These are phyloP conservation scores for Rhizomys pruinosus DNA, from an alignment of 2,113 vertebrate genomes.

Conservation along the genomic window DNA sequence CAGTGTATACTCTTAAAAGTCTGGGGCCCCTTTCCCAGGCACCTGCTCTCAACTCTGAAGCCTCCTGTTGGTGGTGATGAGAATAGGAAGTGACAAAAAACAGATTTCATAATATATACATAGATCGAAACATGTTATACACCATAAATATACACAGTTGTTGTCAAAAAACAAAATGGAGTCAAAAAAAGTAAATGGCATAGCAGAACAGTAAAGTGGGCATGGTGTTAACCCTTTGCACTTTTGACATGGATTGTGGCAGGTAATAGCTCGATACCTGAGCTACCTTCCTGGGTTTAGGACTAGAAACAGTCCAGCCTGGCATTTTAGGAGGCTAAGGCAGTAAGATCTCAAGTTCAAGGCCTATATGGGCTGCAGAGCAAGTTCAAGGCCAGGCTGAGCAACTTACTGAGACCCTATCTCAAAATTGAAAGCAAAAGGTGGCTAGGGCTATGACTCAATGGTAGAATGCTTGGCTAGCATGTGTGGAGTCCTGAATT, in stretches of 20 bases:
- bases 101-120: too few species aligned
- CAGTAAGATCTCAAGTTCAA: not conserved
- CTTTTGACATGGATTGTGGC: too few species aligned
- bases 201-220: not conserved
- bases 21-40: rapidly evolving
- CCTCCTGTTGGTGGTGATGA: rapidly evolving
- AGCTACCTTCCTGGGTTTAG: not conserved
- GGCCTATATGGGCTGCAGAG: not conserved
- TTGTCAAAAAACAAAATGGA: too few species aligned
- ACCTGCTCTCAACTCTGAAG: not conserved
- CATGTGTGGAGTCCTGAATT: not conserved
- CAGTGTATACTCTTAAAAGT: not conserved
- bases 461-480: not conserved
- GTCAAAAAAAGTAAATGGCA: too few species aligned
- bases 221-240: rapidly evolving
- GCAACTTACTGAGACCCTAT: not conserved
- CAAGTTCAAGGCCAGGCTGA: not conserved
- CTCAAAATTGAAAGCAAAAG: not conserved
- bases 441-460: not conserved
- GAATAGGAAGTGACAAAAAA: too few species aligned
- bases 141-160: too few species aligned
- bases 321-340: not conserved
- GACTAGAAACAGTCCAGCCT: not conserved
- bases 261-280: not conserved
- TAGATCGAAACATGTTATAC: too few species aligned